Percentiles rank a stretch among this genome's conserved stretches.
phyloP scores from a whole-genome alignment of 2,797 vertebrate genomes.

The Stomatorhinus walkeri region DNA sequence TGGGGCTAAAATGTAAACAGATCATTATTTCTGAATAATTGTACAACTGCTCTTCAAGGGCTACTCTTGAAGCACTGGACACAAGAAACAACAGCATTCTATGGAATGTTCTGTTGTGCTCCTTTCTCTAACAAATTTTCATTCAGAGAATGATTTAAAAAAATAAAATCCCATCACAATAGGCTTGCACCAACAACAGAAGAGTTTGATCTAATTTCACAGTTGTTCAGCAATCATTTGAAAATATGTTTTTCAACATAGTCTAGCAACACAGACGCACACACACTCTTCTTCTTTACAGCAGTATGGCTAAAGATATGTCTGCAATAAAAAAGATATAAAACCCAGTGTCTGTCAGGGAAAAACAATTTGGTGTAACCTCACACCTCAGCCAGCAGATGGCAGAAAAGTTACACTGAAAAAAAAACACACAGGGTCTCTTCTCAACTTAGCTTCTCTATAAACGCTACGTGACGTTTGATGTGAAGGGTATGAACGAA shows the following conservation, averaged over 20 bases:
- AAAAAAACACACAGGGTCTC: neutral
- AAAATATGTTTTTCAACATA: neutral
- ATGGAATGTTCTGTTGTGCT: neutral
- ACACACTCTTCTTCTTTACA: neutral
- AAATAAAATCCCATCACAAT: neutral
- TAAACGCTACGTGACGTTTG: neutral
- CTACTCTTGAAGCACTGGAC: neutral
- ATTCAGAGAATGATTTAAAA: neutral
- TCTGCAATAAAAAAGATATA: neutral
- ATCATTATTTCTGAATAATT: conserved; percentile 22
- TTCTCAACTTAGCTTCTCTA: neutral
- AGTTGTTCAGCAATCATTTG: neutral
- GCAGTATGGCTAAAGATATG: neutral
- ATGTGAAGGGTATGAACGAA: neutral
- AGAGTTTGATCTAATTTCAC: neutral
- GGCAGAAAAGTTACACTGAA: conserved; percentile 45
- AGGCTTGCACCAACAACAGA: neutral
- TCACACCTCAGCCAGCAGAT: conserved; percentile 41
- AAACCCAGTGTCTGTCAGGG: neutral
- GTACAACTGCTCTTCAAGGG: conserved; percentile 4
- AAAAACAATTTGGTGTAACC: neutral
- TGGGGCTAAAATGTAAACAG: conserved; percentile 15
- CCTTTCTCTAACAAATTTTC: neutral
- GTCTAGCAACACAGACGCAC: neutral
- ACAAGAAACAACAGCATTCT: neutral